These are phyloP conservation scores for Sapayoa aenigma DNA, from an alignment of 2,113 vertebrate genomes.

Conservation along the genomic window DNA sequence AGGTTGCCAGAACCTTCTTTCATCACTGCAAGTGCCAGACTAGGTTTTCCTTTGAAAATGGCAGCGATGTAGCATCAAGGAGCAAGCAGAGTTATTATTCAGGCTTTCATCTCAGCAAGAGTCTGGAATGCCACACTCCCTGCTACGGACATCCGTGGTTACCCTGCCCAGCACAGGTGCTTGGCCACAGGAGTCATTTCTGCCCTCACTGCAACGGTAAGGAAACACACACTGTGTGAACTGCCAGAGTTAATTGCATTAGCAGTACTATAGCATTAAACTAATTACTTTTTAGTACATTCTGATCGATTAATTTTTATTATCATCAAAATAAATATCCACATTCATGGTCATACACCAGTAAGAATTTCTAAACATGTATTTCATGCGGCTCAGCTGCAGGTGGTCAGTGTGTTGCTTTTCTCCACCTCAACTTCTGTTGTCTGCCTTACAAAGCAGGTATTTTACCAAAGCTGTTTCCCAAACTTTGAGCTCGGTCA, in stretches of 20 bases:
- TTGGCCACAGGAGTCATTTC: not conserved
- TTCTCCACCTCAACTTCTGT: not conserved
- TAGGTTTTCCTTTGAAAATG: not conserved
- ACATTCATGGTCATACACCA: not conserved
- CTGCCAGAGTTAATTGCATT: too few relatives aligned
- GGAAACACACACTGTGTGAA: too few relatives aligned
- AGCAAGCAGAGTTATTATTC: not conserved
- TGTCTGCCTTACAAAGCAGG: not conserved
- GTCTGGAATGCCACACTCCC: not conserved
- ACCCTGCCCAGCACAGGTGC: not conserved
- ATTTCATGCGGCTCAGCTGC: not conserved
- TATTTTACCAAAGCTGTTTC: not conserved
- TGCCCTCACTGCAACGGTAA: not conserved
- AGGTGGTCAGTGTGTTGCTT: not conserved
- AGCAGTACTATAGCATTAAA: too few relatives aligned
- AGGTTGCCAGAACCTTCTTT: not conserved
- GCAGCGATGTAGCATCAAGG: not conserved
- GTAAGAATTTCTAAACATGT: not conserved
- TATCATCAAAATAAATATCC: not conserved
- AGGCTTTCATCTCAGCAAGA: not conserved
- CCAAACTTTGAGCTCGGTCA: not conserved
- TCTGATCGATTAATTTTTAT: not conserved
- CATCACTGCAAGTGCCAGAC: not conserved
- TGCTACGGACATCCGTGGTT: not conserved
- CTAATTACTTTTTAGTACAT: not conserved